phyloP scores from a whole-genome alignment of 2,797 vertebrate species.

The Sphenopsis melanotis region DNA sequence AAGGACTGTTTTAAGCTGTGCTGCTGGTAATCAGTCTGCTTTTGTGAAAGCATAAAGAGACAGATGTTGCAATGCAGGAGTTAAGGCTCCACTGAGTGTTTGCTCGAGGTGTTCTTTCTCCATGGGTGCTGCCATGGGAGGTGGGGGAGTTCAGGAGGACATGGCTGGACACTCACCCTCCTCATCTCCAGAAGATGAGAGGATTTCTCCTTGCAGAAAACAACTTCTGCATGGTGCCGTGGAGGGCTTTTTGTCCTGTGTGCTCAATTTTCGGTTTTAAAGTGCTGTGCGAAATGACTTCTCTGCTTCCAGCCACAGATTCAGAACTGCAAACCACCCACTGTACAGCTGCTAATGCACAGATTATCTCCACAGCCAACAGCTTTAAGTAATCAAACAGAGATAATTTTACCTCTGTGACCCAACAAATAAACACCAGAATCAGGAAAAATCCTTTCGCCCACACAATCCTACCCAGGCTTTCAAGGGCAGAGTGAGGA shows the following conservation, averaged over 20 bases:
- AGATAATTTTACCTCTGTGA: slow-evolving; percentile 53
- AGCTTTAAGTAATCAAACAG: slow-evolving; percentile 62
- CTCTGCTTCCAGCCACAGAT: neutral
- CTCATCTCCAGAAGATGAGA: accelerated
- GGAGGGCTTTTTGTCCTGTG: neutral
- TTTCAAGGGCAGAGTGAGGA: slow-evolving; percentile 11
- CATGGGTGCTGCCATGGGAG: neutral
- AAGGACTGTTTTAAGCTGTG: neutral
- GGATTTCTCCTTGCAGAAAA: neutral
- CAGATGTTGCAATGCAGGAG: neutral
- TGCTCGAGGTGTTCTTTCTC: neutral
- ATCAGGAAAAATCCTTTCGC: neutral
- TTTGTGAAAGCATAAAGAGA: neutral
- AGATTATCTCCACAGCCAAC: slow-evolving; percentile 46
- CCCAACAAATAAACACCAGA: slow-evolving; percentile 34
- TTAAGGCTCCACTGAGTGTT: neutral
- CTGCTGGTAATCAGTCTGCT: neutral
- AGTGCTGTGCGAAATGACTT: neutral
- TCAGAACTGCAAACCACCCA: slow-evolving; percentile 16
- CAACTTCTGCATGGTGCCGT: neutral
- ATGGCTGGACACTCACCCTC: accelerated
- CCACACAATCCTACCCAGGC: neutral
- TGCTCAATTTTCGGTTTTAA: neutral
- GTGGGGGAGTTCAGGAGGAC: neutral
- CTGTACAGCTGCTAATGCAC: slow-evolving; percentile 25